Base-by-base conservation (phyloP, 2,888 invertebrate species). In the Drosophila barbarae region DNA sequence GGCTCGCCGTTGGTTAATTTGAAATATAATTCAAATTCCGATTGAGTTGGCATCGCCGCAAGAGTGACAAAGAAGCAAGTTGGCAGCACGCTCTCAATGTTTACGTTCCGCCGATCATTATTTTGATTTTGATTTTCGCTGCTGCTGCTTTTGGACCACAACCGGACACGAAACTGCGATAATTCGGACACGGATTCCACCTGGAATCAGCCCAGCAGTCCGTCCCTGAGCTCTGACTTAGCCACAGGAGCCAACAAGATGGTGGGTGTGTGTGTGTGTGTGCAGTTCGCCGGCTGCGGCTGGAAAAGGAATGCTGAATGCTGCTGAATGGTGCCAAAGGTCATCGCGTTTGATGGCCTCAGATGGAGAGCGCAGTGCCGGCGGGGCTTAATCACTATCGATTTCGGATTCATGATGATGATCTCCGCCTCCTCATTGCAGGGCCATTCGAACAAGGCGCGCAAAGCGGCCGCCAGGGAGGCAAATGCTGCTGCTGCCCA, bases 71-170 rank as follows among this genome's bases (percentile, higher is more conserved):
- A 0, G n/a, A 28, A 34, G n/a, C 23, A 32, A 54, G 74, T 52
- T 76, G 76, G 72, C 74, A 75, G 64, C 50, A 10, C 58, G 10
- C 35, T n/a, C 18, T 34, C 10, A 49, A 49, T 49, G 55, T 56
- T 56, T 56, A 51, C 46, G 46, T 47, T 47, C 46, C 13, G 30
- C 32, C 21, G 10, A 4, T 13, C 8, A 47, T 47, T 47, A 47
- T 47, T 47, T 50, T 49, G 36, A 50, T 55, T 49, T 55, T 21
- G 50, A 21, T 36, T 50, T 36, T 46, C 5, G 18, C 21, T 50
- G n/a, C 55, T 26, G 54, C 26, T 47, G 34, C 21, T 7, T 36
- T 36, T 13, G 30, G 12, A 30, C 8, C 18, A 18, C 30, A 13
- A 12, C 30, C 18, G 30, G 46, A 21, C 46, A 13, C 30, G 32